Base-by-base conservation (phyloP, 30 jellyfish, hydroid and myxozoan genomes). In the Cassiopea andromeda region DNA sequence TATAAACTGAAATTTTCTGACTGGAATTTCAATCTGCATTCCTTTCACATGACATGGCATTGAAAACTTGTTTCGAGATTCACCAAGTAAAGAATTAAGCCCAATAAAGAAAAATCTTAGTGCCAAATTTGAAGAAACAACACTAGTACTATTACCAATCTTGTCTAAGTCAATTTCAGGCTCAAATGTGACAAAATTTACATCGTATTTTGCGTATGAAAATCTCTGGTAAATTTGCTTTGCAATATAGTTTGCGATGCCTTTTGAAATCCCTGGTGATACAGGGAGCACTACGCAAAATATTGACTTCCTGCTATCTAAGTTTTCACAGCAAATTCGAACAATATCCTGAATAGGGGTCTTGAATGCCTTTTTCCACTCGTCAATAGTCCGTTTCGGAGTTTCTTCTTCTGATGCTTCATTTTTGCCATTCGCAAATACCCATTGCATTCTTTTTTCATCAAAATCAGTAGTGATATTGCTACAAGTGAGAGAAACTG, bases 391-490 rank as follows among this genome's bases (percentile, higher is more conserved):
- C 13, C n/a, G 15, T 43, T 84, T 84, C 9, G 92, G 92, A 46
- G 59, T 46, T 45, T 71, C 92, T 16, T 71, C 92, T 17, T 47
- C 80, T 9, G 92, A 58, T 50, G 64, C 86, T 46, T 57, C 0
- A 43, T 57, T 48, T 54, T 73, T 70, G 47, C 92, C 92, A 47
- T 84, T 84, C 18, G 64, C 84, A 57, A 84, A 84, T 72, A 72
- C 85, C 92, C 92, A 84, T 2, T 84, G 92, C 58, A 84, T 68
- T 72, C 92, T 71, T 38, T 84, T 84, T 38, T 70, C 46, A 70
- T 84, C 92, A 84, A 84, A 18, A 5, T 54, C 3, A 27, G 46
- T 0, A 19, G 27, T 82, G 60, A 16, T 38, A 57, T 45, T 74
- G 67, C n/a, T 66, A 44, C 14, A 17, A 1, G 74, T 19, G n/a